A percentile compares a stretch with the other conserved stretches of the same genome.
Evolutionary conservation across 2,797 vertebrate species (phyloP).

Genomic region (Enteromius thamalakanensis): DNA sequence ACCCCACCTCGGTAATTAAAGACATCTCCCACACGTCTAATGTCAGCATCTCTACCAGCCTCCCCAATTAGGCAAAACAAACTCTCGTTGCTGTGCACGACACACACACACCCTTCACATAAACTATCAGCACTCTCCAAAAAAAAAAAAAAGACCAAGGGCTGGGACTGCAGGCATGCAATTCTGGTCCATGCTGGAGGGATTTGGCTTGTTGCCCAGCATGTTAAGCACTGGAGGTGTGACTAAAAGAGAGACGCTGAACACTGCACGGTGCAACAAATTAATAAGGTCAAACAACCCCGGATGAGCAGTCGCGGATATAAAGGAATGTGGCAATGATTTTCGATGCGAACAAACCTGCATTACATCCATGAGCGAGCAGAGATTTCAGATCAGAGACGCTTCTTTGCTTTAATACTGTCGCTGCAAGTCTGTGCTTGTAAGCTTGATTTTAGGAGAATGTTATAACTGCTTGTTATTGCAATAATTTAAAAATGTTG

Average conservation of each 20-base stretch:
- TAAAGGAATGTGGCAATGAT: conserved; percentile 29
- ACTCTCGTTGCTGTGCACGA: not conserved
- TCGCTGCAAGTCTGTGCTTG: conserved; percentile 30
- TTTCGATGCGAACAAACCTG: conserved; percentile 16
- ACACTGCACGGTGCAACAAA: conserved; percentile 16
- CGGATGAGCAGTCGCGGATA: conserved; percentile 14
- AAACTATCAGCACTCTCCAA: not conserved
- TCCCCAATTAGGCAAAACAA: conserved; percentile 45
- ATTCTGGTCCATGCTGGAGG: conserved; percentile 9
- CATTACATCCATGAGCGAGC: conserved; percentile 43
- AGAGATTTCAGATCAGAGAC: conserved; percentile 35
- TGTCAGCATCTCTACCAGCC: conserved; percentile 49
- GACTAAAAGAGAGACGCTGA: conserved; percentile 32
- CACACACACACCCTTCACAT: not conserved
- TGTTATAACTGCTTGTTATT: not conserved
- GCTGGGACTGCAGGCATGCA: conserved; percentile 6
- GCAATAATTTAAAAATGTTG: not conserved
- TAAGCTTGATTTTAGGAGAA: conserved; percentile 17
- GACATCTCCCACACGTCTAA: conserved; percentile 41
- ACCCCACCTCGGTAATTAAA: conserved; percentile 54
- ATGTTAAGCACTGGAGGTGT: conserved; percentile 37
- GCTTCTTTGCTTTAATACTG: conserved; percentile 22
- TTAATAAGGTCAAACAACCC: conserved; percentile 29
- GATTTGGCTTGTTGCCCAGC: conserved; percentile 24
- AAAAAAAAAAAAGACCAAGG: not conserved